phyloP scores from a whole-genome alignment of 2,797 vertebrate species.

The Epinephelus coioides region DNA sequence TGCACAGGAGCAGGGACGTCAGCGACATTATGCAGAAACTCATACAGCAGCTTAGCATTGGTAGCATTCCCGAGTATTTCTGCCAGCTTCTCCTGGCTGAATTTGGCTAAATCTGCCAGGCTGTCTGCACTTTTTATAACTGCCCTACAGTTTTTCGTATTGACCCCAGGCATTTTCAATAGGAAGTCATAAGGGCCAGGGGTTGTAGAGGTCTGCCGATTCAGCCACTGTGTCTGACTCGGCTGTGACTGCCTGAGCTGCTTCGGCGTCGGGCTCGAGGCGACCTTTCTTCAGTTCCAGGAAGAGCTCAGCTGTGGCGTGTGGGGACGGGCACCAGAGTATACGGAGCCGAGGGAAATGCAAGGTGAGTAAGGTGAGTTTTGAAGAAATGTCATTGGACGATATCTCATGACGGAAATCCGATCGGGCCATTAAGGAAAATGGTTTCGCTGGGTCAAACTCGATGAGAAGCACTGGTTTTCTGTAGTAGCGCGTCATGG shows the following conservation, averaged over 20 bases:
- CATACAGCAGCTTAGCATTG: constrained; percentile 89
- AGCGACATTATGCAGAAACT: constrained; percentile 91
- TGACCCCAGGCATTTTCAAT: constrained; percentile 95
- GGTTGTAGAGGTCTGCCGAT: constrained; percentile 91
- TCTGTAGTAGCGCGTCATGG: constrained; percentile 95
- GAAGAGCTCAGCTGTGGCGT: constrained; percentile 93
- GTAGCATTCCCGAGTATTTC: constrained; percentile 86
- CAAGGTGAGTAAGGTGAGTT: constrained; percentile 93
- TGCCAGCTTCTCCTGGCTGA: constrained; percentile 88
- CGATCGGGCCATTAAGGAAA: constrained; percentile 90
- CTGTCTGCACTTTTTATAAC: constrained; percentile 88
- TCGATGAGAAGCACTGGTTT: constrained; percentile 95
- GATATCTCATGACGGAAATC: constrained; percentile 93
- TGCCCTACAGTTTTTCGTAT: constrained; percentile 90
- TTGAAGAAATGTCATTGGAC: constrained; percentile 91
- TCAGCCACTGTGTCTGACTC: constrained; percentile 91
- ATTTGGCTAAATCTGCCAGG: constrained; percentile 89
- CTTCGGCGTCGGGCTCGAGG: constrained; percentile 86
- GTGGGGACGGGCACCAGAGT: constrained; percentile 96
- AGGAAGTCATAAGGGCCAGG: constrained; percentile 96
- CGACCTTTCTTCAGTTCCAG: constrained; percentile 92
- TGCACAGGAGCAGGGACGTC: constrained; percentile 69
- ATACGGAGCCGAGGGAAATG: constrained; percentile 95
- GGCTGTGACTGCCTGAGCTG: constrained; percentile 90
- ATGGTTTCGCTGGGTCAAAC: constrained; percentile 93